Evolutionary conservation across 2,113 vertebrate genomes (phyloP).

Genomic region (Asarcornis scutulata): DNA sequence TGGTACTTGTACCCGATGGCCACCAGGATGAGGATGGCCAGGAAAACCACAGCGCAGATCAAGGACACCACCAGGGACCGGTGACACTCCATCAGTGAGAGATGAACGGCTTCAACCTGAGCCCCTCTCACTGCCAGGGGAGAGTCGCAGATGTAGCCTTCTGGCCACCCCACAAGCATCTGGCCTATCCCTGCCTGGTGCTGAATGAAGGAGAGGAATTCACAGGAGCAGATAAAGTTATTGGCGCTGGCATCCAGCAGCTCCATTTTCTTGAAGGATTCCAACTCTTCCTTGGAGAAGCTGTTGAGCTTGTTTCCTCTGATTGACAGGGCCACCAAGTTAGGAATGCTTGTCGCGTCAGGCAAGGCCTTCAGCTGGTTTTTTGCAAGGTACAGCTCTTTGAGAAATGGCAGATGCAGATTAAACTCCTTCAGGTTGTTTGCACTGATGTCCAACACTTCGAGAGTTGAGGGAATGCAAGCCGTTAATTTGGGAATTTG

Average conservation of each 20-base stretch:
- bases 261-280: constrained; percentile 69
- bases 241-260: constrained; percentile 81
- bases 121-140: constrained; percentile 77
- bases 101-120: constrained; percentile 44
- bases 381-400: constrained; percentile 83
- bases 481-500: constrained; percentile 69
- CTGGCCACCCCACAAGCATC: constrained; percentile 71
- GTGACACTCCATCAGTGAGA: constrained; percentile 80
- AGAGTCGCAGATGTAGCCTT: constrained; percentile 84
- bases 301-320: constrained; percentile 80
- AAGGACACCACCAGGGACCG: constrained; percentile 68
- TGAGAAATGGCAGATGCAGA: constrained; percentile 74
- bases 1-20: constrained; percentile 78
- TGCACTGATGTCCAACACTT: constrained; percentile 86
- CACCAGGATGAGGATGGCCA: constrained; percentile 30
- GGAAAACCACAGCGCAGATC: constrained; percentile 69
- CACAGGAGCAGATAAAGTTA: constrained; percentile 88
- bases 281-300: constrained; percentile 76
- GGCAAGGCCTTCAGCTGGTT: constrained; percentile 86
- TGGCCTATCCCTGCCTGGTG: background rate
- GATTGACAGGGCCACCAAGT: constrained; percentile 76
- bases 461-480: constrained; percentile 79
- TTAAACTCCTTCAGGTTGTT: constrained; percentile 81
- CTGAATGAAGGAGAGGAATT: constrained; percentile 81
- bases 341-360: constrained; percentile 62